These are phyloP conservation scores for Hemicentrotus pulcherrimus DNA, from an alignment of 35 echinoderm and acorn worm genomes.

Conservation along the genomic window DNA sequence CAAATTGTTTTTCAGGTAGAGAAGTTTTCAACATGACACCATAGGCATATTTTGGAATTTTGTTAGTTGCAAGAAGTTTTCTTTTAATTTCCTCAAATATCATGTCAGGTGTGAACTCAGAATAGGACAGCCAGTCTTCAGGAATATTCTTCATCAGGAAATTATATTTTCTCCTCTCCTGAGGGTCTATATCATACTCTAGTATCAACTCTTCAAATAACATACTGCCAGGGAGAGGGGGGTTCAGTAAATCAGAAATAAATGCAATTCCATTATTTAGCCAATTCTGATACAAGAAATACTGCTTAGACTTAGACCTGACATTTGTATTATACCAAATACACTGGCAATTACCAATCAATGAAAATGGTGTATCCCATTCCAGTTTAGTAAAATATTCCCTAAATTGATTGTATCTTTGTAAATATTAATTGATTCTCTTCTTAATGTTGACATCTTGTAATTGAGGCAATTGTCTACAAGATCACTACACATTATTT, in stretches of 20 bases:
- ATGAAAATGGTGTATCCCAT: not conserved
- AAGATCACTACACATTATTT: too few species aligned
- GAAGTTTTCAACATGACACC: not conserved
- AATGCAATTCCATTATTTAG: not conserved
- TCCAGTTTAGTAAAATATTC: not conserved
- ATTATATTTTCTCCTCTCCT: slow-evolving; percentile 20
- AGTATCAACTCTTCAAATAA: slow-evolving; percentile 16
- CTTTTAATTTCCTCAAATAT: not conserved
- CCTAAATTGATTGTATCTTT: too few species aligned
- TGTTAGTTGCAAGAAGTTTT: not conserved
- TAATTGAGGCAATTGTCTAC: too few species aligned
- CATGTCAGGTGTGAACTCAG: not conserved
- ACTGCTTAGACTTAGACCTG: not conserved
- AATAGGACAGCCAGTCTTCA: not conserved
- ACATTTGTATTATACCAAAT: not conserved
- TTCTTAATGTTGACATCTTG: too few species aligned
- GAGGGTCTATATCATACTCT: not conserved
- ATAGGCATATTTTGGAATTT: slow-evolving; percentile 5
- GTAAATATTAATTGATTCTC: too few species aligned
- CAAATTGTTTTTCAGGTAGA: not conserved
- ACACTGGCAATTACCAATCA: not conserved
- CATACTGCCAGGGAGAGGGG: not conserved
- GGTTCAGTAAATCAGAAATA: slow-evolving; percentile 19
- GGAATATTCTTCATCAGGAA: slow-evolving; percentile 33
- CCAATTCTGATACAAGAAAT: not conserved